Evolutionary conservation across 2,113 vertebrate species (phyloP).

Genomic region (Lophius piscatorius): DNA sequence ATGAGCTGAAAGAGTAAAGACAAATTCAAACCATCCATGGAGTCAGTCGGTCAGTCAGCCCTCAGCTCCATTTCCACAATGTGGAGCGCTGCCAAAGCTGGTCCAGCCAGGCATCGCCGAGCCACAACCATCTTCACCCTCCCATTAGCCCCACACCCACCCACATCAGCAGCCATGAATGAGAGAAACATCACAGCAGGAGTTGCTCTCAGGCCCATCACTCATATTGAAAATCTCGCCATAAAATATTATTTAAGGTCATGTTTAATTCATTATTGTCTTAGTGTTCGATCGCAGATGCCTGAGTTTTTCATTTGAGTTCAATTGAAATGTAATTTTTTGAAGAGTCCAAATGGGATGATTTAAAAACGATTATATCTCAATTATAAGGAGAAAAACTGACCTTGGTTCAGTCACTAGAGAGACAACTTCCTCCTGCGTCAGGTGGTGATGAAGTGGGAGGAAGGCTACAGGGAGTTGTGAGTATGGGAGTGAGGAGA

Average conservation of each 20-base stretch:
- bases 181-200: conserved; percentile 28
- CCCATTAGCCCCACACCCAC: conserved; percentile 4
- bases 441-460: conserved; percentile 64
- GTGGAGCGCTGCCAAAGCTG: conserved; percentile 46
- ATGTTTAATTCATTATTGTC: conserved; percentile 12
- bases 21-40: conserved; percentile 80
- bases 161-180: conserved; percentile 45
- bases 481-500: conserved; percentile 56
- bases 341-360: conserved; percentile 23
- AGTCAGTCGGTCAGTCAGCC: conserved; percentile 73
- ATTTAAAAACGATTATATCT: conserved; percentile 31
- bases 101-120: conserved; percentile 41
- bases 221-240: not conserved
- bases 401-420: conserved; percentile 75
- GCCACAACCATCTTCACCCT: conserved; percentile 23
- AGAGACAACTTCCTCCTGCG: conserved; percentile 74
- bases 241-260: conserved; percentile 15
- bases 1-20: conserved; percentile 65
- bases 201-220: conserved; percentile 58
- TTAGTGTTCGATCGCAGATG: conserved; percentile 22
- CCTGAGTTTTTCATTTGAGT: conserved; percentile 23
- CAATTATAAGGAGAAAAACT: conserved; percentile 55
- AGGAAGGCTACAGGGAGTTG: conserved; percentile 46
- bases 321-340: conserved; percentile 36
- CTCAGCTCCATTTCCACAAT: conserved; percentile 55